Base-by-base conservation (phyloP, 2,888 invertebrate genomes). In the Charanyca ferruginea region DNA sequence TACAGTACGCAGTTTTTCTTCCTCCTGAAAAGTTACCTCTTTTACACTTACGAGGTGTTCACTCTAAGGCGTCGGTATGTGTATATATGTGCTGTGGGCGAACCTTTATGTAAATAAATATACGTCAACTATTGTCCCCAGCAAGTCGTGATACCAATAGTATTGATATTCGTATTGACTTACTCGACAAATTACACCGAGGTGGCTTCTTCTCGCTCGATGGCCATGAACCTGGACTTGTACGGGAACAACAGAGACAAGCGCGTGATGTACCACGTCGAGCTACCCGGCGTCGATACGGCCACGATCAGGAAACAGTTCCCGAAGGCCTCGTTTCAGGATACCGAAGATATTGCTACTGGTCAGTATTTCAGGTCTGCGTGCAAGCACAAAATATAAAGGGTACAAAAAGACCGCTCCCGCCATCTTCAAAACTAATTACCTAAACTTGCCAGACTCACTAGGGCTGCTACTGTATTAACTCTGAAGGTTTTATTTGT, bases 121-220 rank as follows among this genome's bases (percentile, higher is more conserved):
- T n/a, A n/a, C n/a, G n/a, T 48, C 6, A 1, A 0, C 1, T 5
- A 20, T 44, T 65, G 42, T 67, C 13, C 38, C 0, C 89, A 93
- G 93, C 91, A 92, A 91, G 51, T 90, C 1, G 0, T 90, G 0
- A n/a, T 91, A 0, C 93, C 93, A 0, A 69, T 93, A 5, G 0
- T 72, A 0, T 23, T 86, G 44, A 74, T 91, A 28, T 65, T 68
- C 38, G 2, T 79, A 6, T 65, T 88, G 57, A 87, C 89, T 1
- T 25, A 66, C 0, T 8, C 66, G 0, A 61, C 64, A n/a, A 88
- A 87, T 78, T 80, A 83, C 25, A 3, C 0, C n/a, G 4, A 23
- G 0, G 18, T 16, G 0, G 7, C 1, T 1, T 6, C 48, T 11
- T 16, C 53, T 0, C 25, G 23, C 0, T 0, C 35, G 3, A 35